These are phyloP conservation scores for Operophtera brumata DNA, from an alignment of 2,888 invertebrate species.

Conservation along the genomic window DNA sequence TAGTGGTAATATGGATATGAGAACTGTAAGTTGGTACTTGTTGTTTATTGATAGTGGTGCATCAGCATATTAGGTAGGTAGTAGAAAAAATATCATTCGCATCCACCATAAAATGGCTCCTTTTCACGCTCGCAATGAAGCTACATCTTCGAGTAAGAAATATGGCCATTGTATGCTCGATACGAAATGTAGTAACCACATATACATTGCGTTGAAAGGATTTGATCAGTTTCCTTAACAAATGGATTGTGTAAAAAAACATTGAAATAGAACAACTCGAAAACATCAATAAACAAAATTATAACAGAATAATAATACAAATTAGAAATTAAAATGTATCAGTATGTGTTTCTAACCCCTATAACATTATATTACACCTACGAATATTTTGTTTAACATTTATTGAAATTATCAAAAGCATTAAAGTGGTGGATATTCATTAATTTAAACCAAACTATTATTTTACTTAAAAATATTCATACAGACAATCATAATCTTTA, in stretches of 20 bases:
- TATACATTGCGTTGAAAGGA: background rate
- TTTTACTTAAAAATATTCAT: constrained; percentile 17
- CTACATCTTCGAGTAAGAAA: too few species aligned
- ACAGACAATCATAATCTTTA: constrained; percentile 20
- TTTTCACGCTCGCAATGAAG: too few species aligned
- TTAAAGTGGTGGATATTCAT: constrained; percentile 24
- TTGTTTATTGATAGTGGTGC: too few species aligned
- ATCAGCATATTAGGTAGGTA: too few species aligned
- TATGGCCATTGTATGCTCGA: too few species aligned
- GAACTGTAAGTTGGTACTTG: too few species aligned
- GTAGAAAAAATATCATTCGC: too few species aligned
- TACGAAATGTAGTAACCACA: too few species aligned
- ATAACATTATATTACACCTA: constrained; percentile 33
- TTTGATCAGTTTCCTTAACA: background rate
- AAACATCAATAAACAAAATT: constrained; percentile 7
- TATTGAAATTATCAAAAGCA: constrained; percentile 29
- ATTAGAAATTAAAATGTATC: constrained; percentile 22
- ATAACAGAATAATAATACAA: constrained; percentile 22
- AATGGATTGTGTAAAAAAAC: constrained; percentile 2
- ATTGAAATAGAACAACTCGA: constrained; percentile 9
- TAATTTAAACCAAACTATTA: constrained; percentile 16
- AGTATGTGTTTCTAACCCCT: constrained; percentile 38
- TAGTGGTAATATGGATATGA: too few species aligned
- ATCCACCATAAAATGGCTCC: too few species aligned
- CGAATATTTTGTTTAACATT: constrained; percentile 30